Evolutionary conservation across 2,113 vertebrate species (phyloP).

Genomic region (Carassius auratus): DNA sequence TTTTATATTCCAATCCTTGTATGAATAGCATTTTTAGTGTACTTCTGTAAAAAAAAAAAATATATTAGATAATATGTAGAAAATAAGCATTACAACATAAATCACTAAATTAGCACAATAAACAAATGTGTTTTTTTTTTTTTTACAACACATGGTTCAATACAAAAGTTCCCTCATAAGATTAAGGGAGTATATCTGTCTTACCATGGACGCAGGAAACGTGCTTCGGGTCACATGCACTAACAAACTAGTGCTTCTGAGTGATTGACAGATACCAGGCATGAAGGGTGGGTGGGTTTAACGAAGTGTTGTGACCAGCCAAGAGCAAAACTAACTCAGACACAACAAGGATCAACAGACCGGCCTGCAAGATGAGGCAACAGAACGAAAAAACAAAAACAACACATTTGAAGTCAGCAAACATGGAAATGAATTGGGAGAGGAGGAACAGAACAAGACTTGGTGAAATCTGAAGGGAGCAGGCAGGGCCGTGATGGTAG

Average conservation of each 20-base stretch:
- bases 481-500: slow-evolving; percentile 63
- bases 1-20: background rate
- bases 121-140: background rate
- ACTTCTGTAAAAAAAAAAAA: background rate
- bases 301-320: background rate
- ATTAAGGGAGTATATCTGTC: slow-evolving; percentile 7
- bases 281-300: background rate
- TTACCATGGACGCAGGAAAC: slow-evolving; percentile 48
- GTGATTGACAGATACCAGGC: slow-evolving; percentile 52
- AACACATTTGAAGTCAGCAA: background rate
- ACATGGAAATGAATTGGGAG: slow-evolving; percentile 12
- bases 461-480: slow-evolving; percentile 78
- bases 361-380: background rate
- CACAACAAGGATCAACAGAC: background rate
- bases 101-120: slow-evolving; percentile 4
- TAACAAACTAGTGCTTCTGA: slow-evolving; percentile 38
- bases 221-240: slow-evolving; percentile 19
- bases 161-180: background rate
- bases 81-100: slow-evolving; percentile 2
- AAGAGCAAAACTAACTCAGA: slow-evolving; percentile 8
- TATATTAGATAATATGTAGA: background rate
- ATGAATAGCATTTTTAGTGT: background rate
- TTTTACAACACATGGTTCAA: background rate
- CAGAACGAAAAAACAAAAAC: background rate
- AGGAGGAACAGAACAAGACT: background rate